Conservation (phyloP, 2,113 vertebrate species). For the Bubo bubo region DNA sequence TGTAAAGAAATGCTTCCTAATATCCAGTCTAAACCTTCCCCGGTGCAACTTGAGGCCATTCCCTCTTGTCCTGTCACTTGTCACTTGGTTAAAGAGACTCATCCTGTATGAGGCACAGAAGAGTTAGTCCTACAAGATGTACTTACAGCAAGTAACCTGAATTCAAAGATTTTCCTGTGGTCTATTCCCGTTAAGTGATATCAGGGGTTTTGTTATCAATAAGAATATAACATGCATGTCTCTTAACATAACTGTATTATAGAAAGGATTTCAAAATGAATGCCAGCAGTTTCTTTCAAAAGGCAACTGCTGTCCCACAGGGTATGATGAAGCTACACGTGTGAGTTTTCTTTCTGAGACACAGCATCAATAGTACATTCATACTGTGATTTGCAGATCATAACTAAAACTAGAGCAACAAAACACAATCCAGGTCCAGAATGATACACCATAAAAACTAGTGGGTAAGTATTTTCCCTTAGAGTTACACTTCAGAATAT, state of each 20-base stretch:
- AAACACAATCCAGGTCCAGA: neutral
- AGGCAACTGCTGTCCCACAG: fast-evolving
- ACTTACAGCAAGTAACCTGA: neutral
- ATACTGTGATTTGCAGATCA: neutral
- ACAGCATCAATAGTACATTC: neutral
- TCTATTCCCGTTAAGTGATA: neutral
- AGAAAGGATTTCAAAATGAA: neutral
- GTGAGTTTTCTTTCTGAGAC: neutral
- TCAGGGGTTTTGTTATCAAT: neutral
- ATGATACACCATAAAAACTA: neutral
- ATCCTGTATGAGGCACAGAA: neutral
- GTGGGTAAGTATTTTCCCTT: neutral
- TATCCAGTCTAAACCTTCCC: too few species aligned
- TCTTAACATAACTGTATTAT: neutral
- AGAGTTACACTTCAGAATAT: neutral
- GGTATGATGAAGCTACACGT: neutral
- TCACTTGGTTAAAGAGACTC: too few species aligned
- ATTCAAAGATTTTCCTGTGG: neutral
- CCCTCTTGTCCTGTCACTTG: too few species aligned
- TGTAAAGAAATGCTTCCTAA: too few species aligned
- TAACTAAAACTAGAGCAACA: neutral
- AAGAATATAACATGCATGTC: neutral
- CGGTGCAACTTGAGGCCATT: too few species aligned
- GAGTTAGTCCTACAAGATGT: neutral
- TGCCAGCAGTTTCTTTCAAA: neutral